Evolutionary conservation across 23 tunicate species (phyloP), one percentile per base, ranked within the genome.

Genomic region (Corella eumyota): DNA sequence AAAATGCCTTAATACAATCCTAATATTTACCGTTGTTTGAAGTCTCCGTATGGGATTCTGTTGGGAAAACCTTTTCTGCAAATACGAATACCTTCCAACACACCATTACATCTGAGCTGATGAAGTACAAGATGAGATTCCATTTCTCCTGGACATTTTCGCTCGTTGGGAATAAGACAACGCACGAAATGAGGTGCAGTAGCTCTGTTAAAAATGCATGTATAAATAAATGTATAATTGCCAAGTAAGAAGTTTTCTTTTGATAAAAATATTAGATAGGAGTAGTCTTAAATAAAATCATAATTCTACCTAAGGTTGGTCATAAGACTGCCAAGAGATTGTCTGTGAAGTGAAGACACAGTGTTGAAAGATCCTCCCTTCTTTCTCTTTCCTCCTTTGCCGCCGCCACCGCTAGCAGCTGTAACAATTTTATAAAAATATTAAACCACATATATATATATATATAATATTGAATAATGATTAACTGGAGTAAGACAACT

Each of bases 41-140:
- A 73, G 52, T 93, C 99, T 0, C 85, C 85, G 56, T 93, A 93
- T 33, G 83, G 95, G 64, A 93, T 54, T 40, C 99, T 79, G 90
- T 84, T 84, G 50, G 99, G 99, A 57, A 93, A 93, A 48, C 99
- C 99, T 51, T 77, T 77, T 67, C 99, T 81, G 90, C 99, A 93
- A 47, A 93, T 93, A 78, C 99, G 99, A 60, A 93, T 93, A 66
- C 99, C 99, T 85, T 93, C 99, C 78, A 93, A 56, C 46, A 93
- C 99, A 93, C 99, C 99, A 63, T 93, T 93, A 62, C 99, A 93
- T 31, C 99, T 66, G 2, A 93, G 81, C 78, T 93, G 99, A 65
- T 80, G 91, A 7, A 93, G 66, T 47, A 93, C 95, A 15, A 93
- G 75, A 64, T 93, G 84, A 28, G 85, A 65, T 20, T 90, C 88